Conservation (phyloP, 2,888 invertebrate species). For the Cheilosia impressa region DNA sequence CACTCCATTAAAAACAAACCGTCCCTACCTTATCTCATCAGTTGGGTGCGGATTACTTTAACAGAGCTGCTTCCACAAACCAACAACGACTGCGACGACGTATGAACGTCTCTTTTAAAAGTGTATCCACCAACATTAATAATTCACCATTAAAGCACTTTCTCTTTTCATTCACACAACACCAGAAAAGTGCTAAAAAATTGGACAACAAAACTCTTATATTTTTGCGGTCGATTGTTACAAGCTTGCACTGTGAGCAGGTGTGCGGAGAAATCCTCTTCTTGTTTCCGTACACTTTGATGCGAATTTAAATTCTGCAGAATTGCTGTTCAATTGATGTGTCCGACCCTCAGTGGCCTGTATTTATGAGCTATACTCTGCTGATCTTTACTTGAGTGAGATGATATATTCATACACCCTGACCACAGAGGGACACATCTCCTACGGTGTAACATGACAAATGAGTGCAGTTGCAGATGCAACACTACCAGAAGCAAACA, state of each 20-base stretch:
- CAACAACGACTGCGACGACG: neutral
- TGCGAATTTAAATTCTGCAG: conserved; percentile 2
- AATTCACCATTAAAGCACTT: conserved; percentile 76
- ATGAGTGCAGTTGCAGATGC: conserved; percentile 44
- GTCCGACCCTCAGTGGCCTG: neutral
- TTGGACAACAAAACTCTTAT: conserved; percentile 30
- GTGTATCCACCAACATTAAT: conserved; percentile 29
- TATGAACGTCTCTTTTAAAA: neutral
- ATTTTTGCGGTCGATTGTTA: conserved; percentile 38
- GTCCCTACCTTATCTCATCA: neutral
- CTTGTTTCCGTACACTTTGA: conserved; percentile 5
- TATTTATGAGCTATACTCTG: neutral
- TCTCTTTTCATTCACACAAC: conserved; percentile 76
- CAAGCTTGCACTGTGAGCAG: neutral
- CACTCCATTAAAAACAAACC: neutral
- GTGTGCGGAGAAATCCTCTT: conserved; percentile 6
- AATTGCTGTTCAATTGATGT: conserved; percentile 28
- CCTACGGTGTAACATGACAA: conserved; percentile 34
- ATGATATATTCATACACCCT: conserved; percentile 24
- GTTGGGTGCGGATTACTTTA: neutral
- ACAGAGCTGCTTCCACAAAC: conserved; percentile 3
- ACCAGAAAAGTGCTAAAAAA: conserved; percentile 56
- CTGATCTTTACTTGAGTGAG: conserved; percentile 1
- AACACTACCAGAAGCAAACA: neutral
- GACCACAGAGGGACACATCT: conserved; percentile 25